Evolutionary conservation across 2,797 vertebrate genomes (phyloP).

Genomic region (Enoplosus armatus): DNA sequence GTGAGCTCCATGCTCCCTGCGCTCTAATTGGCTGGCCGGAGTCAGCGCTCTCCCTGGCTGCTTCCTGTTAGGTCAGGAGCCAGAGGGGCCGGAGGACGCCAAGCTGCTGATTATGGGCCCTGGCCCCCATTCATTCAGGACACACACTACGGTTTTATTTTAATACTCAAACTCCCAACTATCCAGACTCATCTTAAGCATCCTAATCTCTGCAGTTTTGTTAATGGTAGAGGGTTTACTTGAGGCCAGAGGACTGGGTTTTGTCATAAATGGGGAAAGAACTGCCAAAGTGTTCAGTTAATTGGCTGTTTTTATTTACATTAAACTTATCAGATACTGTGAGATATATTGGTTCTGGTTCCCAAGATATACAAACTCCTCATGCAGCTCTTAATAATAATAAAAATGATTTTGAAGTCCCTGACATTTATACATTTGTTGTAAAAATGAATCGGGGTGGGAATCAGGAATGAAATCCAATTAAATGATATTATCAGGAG

Average conservation of each 20-base stretch:
- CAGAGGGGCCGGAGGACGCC: conserved; percentile 68
- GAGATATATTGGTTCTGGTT: conserved; percentile 41
- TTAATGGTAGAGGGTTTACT: conserved; percentile 51
- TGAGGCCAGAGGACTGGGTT: conserved; percentile 63
- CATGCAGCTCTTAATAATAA: conserved; percentile 19
- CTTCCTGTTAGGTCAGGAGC: conserved; percentile 81
- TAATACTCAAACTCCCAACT: conserved; percentile 54
- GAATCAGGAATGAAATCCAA: conserved; percentile 15
- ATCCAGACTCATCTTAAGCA: conserved; percentile 37
- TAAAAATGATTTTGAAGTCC: conserved; percentile 18
- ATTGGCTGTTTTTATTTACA: conserved; percentile 72
- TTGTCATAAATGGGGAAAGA: conserved; percentile 76
- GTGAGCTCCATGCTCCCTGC: conserved; percentile 61
- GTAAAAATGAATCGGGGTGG: background rate
- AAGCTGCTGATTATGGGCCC: conserved; percentile 68
- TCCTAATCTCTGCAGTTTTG: conserved; percentile 46
- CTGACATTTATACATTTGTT: conserved; percentile 18
- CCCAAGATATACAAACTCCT: conserved; percentile 32
- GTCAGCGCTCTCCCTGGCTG: conserved; percentile 64
- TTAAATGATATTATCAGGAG: conserved; percentile 38
- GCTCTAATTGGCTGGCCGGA: conserved; percentile 76
- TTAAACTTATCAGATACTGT: conserved; percentile 52
- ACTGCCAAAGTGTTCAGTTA: conserved; percentile 69
- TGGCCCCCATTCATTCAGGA: conserved; percentile 60
- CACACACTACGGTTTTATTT: conserved; percentile 55